A percentile compares a stretch with the other conserved stretches of the same genome.
These are phyloP conservation scores for Pollenia amentaria DNA, from an alignment of 2,888 invertebrate species.

Conservation along the genomic window DNA sequence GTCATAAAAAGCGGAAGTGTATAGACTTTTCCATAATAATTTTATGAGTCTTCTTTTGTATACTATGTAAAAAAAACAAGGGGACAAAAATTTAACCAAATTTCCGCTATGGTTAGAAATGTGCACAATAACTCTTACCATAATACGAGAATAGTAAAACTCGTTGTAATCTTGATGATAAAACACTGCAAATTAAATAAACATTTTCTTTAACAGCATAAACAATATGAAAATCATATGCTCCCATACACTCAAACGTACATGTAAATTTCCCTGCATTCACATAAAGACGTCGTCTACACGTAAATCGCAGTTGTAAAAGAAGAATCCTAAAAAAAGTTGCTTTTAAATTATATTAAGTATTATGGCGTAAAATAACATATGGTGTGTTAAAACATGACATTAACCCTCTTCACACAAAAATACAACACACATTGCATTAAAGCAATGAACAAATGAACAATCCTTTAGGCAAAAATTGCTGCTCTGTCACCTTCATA, in stretches of 20 bases:
- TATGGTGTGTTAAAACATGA: conserved; percentile 53
- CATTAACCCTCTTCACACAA: conserved; percentile 14
- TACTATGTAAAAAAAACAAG: not conserved
- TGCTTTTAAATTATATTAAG: conserved; percentile 54
- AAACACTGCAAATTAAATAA: conserved; percentile 65
- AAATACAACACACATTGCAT: conserved; percentile 20
- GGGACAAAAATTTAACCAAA: conserved; percentile 59
- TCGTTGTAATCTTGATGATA: conserved; percentile 13
- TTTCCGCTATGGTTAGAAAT: conserved; percentile 58
- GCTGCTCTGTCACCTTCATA: conserved; percentile 70
- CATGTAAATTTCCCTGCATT: not conserved
- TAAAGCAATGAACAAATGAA: conserved; percentile 47
- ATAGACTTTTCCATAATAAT: conserved; percentile 36
- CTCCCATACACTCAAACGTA: not conserved
- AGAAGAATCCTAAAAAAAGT: conserved; percentile 29
- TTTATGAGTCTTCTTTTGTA: conserved; percentile 33
- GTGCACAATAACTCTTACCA: conserved; percentile 20
- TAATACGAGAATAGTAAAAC: conserved; percentile 5
- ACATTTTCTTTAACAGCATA: conserved; percentile 48
- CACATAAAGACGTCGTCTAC: conserved; percentile 17
- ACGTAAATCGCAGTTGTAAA: conserved; percentile 36
- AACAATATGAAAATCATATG: conserved; percentile 37
- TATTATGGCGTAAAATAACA: conserved; percentile 61
- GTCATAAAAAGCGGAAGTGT: conserved; percentile 61
- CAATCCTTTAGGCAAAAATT: conserved; percentile 68